These are phyloP conservation scores for Acleris cristana DNA, from an alignment of 2,888 invertebrate genomes.

Conservation along the genomic window DNA sequence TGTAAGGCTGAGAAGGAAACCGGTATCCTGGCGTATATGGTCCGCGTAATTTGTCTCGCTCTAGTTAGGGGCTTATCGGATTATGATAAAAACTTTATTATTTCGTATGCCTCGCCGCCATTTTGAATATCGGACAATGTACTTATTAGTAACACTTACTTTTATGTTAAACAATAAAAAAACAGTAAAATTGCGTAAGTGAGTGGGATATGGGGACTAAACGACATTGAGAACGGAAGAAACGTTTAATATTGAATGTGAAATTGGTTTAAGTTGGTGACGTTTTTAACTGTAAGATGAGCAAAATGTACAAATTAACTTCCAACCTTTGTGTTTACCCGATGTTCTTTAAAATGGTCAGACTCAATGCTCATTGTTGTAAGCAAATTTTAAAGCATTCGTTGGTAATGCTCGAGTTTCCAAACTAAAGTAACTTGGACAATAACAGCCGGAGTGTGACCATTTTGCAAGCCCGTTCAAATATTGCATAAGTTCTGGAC, in stretches of 20 bases:
- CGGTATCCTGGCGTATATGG: constrained; percentile 15
- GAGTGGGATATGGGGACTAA: constrained; percentile 17
- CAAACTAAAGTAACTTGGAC: constrained; percentile 45
- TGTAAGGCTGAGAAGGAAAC: constrained; percentile 11
- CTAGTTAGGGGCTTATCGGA: constrained; percentile 13
- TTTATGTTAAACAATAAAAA: constrained; percentile 20
- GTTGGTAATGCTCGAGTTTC: constrained; percentile 32
- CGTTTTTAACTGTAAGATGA: neutral
- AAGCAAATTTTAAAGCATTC: constrained; percentile 3
- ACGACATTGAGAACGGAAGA: constrained; percentile 21
- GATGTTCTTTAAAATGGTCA: neutral
- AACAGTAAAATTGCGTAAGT: constrained; percentile 21
- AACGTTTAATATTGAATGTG: neutral
- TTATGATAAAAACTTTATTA: constrained; percentile 11
- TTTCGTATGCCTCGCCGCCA: neutral
- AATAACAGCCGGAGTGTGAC: constrained; percentile 58
- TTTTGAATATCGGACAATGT: constrained; percentile 6
- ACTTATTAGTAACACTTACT: constrained; percentile 5
- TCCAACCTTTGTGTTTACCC: neutral
- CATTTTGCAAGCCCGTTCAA: constrained; percentile 52
- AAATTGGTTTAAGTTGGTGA: neutral
- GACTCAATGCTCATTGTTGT: neutral
- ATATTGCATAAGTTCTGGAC: constrained; percentile 28
- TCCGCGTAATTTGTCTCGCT: constrained; percentile 12
- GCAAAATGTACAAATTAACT: neutral